phyloP scores from a whole-genome alignment of 2,113 vertebrate genomes.

The Genyomyrus donnyi region DNA sequence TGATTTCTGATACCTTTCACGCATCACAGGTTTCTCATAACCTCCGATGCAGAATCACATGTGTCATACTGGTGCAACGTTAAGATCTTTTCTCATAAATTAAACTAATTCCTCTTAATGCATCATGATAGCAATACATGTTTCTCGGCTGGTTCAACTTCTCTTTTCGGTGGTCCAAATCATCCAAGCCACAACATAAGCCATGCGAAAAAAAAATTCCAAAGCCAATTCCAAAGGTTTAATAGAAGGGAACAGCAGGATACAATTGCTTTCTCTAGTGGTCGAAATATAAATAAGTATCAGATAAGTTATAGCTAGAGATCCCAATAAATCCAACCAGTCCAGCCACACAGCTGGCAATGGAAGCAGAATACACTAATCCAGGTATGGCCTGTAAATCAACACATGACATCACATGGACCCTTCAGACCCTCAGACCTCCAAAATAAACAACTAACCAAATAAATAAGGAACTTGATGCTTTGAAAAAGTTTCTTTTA shows the following conservation, averaged over 20 bases:
- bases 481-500: slow-evolving; percentile 7
- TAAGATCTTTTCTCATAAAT: slow-evolving; percentile 13
- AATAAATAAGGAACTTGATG: no score
- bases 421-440: slow-evolving; percentile 23
- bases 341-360: neutral
- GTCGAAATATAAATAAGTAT: neutral
- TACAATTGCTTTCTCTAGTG: slow-evolving; percentile 18
- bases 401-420: neutral
- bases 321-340: neutral
- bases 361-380: neutral
- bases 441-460: neutral
- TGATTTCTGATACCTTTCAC: slow-evolving; percentile 25
- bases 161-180: neutral
- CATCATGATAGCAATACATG: slow-evolving; percentile 25
- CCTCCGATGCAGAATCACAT: neutral
- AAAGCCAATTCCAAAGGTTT: neutral
- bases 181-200: neutral
- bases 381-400: neutral
- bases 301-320: neutral
- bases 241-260: neutral
- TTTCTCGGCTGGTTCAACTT: slow-evolving; percentile 24
- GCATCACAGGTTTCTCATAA: slow-evolving; percentile 15
- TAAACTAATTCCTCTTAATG: neutral
- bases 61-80: neutral
- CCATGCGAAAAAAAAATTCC: slow-evolving; percentile 2